Evolutionary conservation across 2,888 invertebrate genomes (phyloP), one percentile per base, ranked within the genome.

Genomic region (Melinaea menophilus): DNA sequence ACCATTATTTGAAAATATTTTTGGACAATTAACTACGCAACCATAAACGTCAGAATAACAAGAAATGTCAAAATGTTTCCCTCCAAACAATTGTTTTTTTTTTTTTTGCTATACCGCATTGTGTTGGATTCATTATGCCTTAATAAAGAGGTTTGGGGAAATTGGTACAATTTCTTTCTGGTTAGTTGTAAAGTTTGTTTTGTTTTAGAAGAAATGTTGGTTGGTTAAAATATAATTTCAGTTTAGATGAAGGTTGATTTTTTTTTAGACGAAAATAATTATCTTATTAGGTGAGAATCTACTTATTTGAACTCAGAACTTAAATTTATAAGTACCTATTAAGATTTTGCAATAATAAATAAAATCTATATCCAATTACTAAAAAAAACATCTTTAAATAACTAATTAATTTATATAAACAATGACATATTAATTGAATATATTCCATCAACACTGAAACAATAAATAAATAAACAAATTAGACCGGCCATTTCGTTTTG

Each of bases 11-110:
- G 72, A 64, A 58, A 45, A 68, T 73, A 72, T 80, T 82, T 84
- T 88, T 86, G 82, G 78, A 86, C 86, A 88, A 88, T 83, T 79
- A 76, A 74, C 70, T 80, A 85, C 85, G 84, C 84, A 85, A 84
- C 81, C 79, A 83, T 84, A 85, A 85, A 85, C 71, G 69, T 71
- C 65, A 71, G 67, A 61, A 75, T 77, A 62, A 79, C 77, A 79
- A 73, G 74, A 80, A 80, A 79, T 75, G 85, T 86, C 84, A 86
- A 81, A 86, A 87, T 80, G 82, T 85, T 87, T 84, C 82, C 81
- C 79, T 81, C 79, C 69, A 70, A 65, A 69, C 65, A 67, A 70
- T 41, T 41, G 41, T 5, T 41, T 41, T 77, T 76, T 75, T 75
- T 79, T 76, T 73, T 79, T 78, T 77, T 47, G 47, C 73, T 73